A percentile compares a stretch with the other conserved stretches of the same genome.
These are phyloP conservation scores for Osedax frankpressi DNA, from an alignment of 2,888 invertebrate species.

Conservation along the genomic window DNA sequence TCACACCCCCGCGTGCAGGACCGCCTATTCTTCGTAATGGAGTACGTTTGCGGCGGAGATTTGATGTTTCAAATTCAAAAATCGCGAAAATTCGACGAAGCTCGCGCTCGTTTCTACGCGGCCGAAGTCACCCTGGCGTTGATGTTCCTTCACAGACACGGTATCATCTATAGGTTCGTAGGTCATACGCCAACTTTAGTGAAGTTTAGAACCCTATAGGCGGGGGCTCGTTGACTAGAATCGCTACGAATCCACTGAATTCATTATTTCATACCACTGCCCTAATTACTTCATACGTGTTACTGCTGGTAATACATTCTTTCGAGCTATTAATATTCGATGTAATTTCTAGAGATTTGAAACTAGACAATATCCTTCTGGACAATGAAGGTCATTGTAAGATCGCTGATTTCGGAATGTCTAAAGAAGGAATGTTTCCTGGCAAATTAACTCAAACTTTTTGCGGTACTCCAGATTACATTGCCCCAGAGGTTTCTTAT, in stretches of 20 bases:
- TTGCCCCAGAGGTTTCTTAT: conserved; percentile 89
- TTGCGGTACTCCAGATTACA: conserved; percentile 98
- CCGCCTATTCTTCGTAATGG: conserved; percentile 96
- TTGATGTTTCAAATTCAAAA: conserved; percentile 98
- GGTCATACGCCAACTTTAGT: background rate
- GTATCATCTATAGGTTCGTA: conserved; percentile 74
- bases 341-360: conserved; percentile 64
- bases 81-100: conserved; percentile 92
- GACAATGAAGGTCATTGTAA: conserved; percentile 71
- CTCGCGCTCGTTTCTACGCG: conserved; percentile 83
- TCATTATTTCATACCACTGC: too few species aligned
- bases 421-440: conserved; percentile 81
- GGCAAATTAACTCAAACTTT: conserved; percentile 85
- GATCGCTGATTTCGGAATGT: conserved; percentile 68
- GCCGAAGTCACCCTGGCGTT: conserved; percentile 94
- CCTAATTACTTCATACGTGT: too few species aligned
- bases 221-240: too few species aligned
- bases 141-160: conserved; percentile 88
- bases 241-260: too few species aligned
- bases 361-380: conserved; percentile 91
- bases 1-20: conserved; percentile 50
- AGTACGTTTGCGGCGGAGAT: conserved; percentile 81
- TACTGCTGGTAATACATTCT: too few species aligned
- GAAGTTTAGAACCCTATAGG: too few species aligned
- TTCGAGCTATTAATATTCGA: too few species aligned